phyloP scores from a whole-genome alignment of 1,140 invertebrate species.

The Aphaenogaster ashmeadi region DNA sequence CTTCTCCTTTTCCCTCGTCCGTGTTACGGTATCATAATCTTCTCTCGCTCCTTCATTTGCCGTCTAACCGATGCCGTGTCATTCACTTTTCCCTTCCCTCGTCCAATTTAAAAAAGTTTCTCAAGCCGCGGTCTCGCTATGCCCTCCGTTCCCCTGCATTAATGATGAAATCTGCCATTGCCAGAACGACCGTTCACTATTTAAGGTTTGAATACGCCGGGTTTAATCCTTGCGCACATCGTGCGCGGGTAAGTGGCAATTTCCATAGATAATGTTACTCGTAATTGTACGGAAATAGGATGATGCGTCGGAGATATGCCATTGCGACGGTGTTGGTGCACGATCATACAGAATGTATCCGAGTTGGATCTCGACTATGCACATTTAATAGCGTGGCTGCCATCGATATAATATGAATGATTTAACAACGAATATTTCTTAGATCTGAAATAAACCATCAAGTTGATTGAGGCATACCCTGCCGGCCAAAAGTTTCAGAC shows the following conservation, averaged over 20 bases:
- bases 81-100: not conserved
- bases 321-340: slow-evolving; percentile 23
- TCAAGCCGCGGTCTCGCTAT: slow-evolving; percentile 10
- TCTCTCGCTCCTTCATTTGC: not conserved
- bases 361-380: slow-evolving; percentile 9
- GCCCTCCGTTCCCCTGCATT: not conserved
- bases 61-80: not conserved
- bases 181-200: slow-evolving; percentile 3
- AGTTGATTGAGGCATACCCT: not conserved
- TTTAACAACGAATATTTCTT: not conserved
- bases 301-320: slow-evolving; percentile 60
- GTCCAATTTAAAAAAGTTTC: slow-evolving; percentile 30
- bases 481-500: too few species aligned
- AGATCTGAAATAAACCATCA: not conserved
- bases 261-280: slow-evolving; percentile 66
- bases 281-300: slow-evolving; percentile 66
- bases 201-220: slow-evolving; percentile 50
- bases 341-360: slow-evolving; percentile 34
- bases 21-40: not conserved
- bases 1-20: not conserved
- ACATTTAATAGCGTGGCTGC: slow-evolving; percentile 33
- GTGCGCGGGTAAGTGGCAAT: slow-evolving; percentile 53
- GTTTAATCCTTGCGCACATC: slow-evolving; percentile 46
- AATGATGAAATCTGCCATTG: slow-evolving; percentile 38
- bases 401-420: not conserved